Evolutionary conservation across 1,140 invertebrate species (phyloP), one percentile per base, ranked within the genome.

Genomic region (Pissodes strobi): DNA sequence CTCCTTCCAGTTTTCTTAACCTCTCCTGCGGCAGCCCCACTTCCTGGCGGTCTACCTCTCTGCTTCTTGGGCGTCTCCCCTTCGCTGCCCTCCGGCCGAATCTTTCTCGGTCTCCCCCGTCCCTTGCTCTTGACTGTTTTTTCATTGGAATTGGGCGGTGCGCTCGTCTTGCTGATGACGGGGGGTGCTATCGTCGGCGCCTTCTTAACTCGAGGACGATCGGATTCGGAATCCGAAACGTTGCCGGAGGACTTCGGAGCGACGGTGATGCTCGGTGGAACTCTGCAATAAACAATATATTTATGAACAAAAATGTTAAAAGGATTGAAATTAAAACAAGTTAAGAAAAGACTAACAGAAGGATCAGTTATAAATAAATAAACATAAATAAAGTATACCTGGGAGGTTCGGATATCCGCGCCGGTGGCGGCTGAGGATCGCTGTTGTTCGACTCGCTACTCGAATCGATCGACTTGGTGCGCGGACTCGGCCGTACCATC

Each of bases 31-130:
- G 27, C 8, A 21, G 10, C 19, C 10, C 43, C 57, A 22, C 45
- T 53, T 19, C 38, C 59, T 17, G 80, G 75, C 0, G 81, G 81
- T 38, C 80, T 66, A 2, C 81, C 81, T 1, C 80, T 39, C 22
- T 64, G 67, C 46, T 70, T 75, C 38, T 67, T 68, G 0, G 64
- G 61, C 10, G 64, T 55, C 2, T 59, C 64, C 1, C 34, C 41
- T 19, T 58, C 66, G 18, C 61, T 63, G 19, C 55, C 66, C 19
- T 66, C 74, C 55, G 19, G 75, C 72, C 68, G 83, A 75, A 56
- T 78, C 74, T 73, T 84, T 78, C 55, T 80, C 72, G 56, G 76
- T 39, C 75, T 60, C 27, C 71, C 79, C 68, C 51, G 64, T 66
- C 68, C 68, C 8, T 74, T 75, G 17, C 67, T 61, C 63, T 72